A percentile compares a stretch with the other conserved stretches of the same genome.
Evolutionary conservation across 1,140 invertebrate genomes (phyloP).

Genomic region (Acromyrmex heyeri): DNA sequence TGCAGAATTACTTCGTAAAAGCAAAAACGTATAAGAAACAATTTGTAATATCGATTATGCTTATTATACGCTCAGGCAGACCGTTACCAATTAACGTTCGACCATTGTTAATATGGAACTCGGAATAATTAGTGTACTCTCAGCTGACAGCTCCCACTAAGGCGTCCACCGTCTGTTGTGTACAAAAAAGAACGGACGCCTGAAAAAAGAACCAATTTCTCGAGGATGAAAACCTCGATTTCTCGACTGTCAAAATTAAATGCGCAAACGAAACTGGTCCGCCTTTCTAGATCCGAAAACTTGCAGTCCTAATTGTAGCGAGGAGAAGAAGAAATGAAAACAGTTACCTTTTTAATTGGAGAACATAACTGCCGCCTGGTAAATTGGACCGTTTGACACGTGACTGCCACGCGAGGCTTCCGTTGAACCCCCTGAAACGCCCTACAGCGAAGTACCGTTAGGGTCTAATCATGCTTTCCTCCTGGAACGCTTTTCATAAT

Average conservation of each 20-base stretch:
- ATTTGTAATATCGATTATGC: not conserved
- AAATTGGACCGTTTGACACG: constrained; percentile 78
- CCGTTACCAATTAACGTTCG: constrained; percentile 67
- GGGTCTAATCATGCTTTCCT: constrained; percentile 58
- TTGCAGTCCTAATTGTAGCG: constrained; percentile 64
- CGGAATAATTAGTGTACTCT: constrained; percentile 36
- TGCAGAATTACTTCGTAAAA: not conserved
- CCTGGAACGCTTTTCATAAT: constrained; percentile 62
- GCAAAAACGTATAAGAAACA: not conserved
- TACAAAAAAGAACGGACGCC: not conserved
- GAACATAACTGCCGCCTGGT: constrained; percentile 72
- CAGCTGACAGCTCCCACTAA: constrained; percentile 63
- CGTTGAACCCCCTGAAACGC: constrained; percentile 65
- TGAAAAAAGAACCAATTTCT: constrained; percentile 43
- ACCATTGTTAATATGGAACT: constrained; percentile 42
- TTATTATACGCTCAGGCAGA: not conserved
- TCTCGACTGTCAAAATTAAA: constrained; percentile 66
- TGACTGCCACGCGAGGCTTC: constrained; percentile 70
- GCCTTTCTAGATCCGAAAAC: constrained; percentile 50
- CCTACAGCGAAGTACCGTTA: constrained; percentile 53
- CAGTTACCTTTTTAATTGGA: constrained; percentile 77
- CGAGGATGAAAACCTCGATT: constrained; percentile 50
- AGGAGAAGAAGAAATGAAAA: constrained; percentile 64
- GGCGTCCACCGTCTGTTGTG: constrained; percentile 61
- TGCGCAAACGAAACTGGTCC: constrained; percentile 47